Percentiles rank a stretch among this genome's conserved stretches.
phyloP scores from a whole-genome alignment of 2,113 vertebrate genomes.

The Chloropsis cyanopogon region DNA sequence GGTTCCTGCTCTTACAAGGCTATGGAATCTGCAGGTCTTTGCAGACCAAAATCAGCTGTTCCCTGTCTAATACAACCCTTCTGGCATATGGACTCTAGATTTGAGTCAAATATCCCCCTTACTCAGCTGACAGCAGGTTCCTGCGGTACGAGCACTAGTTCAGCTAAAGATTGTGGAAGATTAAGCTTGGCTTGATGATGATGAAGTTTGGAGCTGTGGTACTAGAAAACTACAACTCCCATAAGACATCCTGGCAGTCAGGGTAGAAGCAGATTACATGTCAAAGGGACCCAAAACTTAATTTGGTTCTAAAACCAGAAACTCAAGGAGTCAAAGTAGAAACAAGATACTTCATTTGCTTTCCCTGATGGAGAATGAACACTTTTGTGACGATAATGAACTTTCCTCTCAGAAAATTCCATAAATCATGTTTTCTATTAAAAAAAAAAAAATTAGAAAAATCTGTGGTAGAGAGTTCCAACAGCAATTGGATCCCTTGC shows the following conservation, averaged over 20 bases:
- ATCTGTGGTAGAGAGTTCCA: not conserved
- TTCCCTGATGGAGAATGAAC: not conserved
- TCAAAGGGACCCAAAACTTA: not conserved
- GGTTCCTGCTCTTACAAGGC: constrained; percentile 40
- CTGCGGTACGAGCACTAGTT: not conserved
- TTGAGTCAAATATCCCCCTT: not conserved
- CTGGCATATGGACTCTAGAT: not conserved
- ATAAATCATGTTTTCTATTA: not conserved
- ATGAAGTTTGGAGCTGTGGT: not conserved
- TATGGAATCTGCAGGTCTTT: not conserved
- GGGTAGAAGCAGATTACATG: not conserved
- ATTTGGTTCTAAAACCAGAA: not conserved
- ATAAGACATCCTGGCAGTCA: not conserved
- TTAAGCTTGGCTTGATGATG: not conserved
- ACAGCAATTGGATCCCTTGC: not conserved
- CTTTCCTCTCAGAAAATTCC: not conserved
- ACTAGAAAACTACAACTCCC: not conserved
- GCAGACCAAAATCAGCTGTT: constrained; percentile 24
- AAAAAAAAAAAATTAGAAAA: not conserved
- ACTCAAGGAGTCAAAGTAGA: not conserved
- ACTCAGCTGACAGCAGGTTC: not conserved
- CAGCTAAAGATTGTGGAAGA: not conserved
- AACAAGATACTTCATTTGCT: not conserved
- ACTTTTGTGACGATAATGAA: not conserved
- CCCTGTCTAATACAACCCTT: not conserved